phyloP scores from a whole-genome alignment of 2,113 vertebrate genomes.

The Neotragus moschatus region DNA sequence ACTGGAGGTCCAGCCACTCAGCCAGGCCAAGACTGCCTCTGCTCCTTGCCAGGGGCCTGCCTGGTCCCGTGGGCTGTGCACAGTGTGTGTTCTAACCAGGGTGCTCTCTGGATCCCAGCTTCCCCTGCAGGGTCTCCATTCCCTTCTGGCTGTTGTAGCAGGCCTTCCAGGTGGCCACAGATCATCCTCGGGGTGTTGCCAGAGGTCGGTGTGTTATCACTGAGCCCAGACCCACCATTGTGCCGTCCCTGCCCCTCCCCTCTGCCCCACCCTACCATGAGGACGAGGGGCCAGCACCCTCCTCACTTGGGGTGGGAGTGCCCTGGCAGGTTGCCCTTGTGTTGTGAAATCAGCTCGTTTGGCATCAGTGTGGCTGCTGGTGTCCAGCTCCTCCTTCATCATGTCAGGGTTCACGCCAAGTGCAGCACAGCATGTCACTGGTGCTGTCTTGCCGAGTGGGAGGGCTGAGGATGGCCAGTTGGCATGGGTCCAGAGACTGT shows the following conservation, averaged over 20 bases:
- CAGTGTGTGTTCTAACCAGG: fast-evolving
- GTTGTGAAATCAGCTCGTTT: neutral
- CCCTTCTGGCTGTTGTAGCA: neutral
- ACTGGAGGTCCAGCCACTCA: neutral
- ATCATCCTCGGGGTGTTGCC: neutral
- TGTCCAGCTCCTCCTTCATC: neutral
- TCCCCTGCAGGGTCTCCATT: neutral
- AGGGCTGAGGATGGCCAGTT: neutral
- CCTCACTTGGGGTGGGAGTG: neutral
- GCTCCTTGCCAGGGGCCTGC: neutral
- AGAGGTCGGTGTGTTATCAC: neutral
- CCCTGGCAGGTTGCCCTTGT: neutral
- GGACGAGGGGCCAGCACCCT: neutral
- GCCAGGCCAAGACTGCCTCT: neutral
- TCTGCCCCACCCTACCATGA: too few relatives aligned
- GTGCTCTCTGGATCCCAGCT: neutral
- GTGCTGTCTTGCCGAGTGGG: neutral
- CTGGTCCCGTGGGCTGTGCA: fast-evolving
- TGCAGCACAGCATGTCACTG: neutral
- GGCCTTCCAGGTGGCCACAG: neutral
- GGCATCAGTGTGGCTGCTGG: neutral
- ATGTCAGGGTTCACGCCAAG: neutral
- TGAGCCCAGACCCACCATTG: neutral
- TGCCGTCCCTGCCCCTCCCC: too few relatives aligned
- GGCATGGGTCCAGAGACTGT: neutral